Base-by-base conservation (phyloP, 2,888 invertebrate genomes). In the Stenoptilia bipunctidactyla region DNA sequence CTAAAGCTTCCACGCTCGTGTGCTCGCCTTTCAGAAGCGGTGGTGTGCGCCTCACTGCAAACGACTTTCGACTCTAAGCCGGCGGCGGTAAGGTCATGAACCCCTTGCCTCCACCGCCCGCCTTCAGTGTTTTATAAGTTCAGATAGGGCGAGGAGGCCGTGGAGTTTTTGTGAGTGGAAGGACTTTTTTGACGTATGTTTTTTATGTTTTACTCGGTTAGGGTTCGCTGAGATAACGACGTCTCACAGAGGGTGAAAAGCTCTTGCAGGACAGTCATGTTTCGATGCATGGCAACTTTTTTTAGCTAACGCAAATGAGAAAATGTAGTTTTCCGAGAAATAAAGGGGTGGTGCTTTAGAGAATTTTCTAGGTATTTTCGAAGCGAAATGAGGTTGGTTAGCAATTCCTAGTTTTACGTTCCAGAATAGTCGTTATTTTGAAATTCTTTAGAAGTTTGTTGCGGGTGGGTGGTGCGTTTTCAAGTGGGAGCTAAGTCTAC, bases 131-230 rank as follows among this genome's bases (percentile, higher is more conserved):
- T 80, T 75, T 80, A 77, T 80, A 82, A 76, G 77, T 72, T 72
- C 62, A 62, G 70, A 62, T 69, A 67, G 73, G 74, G 73, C 65
- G 75, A 75, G 72, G 71, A 66, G 75, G 74, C 61, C 20, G 20
- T 20, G 61, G 72, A 74, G 74, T 77, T 82, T 77, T 77, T 80
- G 79, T 72, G 68, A 72, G 75, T 73, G 65, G 80, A 76, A 80
- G 75, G 79, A 80, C 77, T 82, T 82, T 82, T 83, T 83, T 77
- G 80, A 79, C 79, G 74, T 75, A 74, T 72, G 76, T 80, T 83
- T 83, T 82, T 82, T 83, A 80, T 79, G 77, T 75, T 82, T 80
- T 82, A 77, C 77, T 80, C 69, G 61, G 71, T 74, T 80, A 72
- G 80, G 79, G 75, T 72, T 74, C 66, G 67, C 74, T 71, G 74